Evolutionary conservation across 2,888 invertebrate species (phyloP).

Genomic region (Luffia ferchaultella): DNA sequence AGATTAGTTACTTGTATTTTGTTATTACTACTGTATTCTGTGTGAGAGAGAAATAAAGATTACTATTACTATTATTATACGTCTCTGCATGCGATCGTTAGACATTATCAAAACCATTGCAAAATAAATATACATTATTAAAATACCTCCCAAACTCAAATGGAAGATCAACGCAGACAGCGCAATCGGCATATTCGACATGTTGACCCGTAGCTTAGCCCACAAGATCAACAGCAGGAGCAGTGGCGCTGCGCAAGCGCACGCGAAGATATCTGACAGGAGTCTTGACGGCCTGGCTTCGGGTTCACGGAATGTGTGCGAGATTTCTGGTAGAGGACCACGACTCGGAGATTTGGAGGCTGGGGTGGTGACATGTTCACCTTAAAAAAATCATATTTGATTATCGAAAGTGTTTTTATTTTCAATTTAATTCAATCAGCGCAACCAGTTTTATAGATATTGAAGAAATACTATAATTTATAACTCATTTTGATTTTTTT

Average conservation of each 20-base stretch:
- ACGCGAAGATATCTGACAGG: constrained; percentile 92
- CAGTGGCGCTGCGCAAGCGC: constrained; percentile 82
- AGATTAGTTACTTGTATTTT: no score
- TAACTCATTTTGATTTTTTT: no score
- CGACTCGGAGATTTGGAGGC: constrained; percentile 19
- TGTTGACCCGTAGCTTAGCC: constrained; percentile 86
- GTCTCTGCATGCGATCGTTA: no score
- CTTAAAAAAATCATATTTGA: constrained; percentile 1
- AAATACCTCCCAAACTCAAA: constrained; percentile 82
- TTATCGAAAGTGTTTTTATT: background rate
- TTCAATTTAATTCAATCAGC: no score
- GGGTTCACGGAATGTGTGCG: constrained; percentile 89
- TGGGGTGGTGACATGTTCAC: background rate
- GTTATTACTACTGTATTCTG: no score
- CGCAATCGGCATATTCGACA: constrained; percentile 81
- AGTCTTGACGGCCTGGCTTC: constrained; percentile 89
- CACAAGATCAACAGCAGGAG: constrained; percentile 85
- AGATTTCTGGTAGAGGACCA: constrained; percentile 67
- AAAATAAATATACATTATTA: no score
- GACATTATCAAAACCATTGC: no score
- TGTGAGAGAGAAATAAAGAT: no score
- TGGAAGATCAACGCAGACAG: constrained; percentile 91
- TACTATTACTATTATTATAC: no score
- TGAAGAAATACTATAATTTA: no score
- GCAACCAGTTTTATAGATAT: no score